Evolutionary conservation across 2,888 invertebrate species (phyloP), one percentile per base, ranked within the genome.

Genomic region (Drosophila lutescens): DNA sequence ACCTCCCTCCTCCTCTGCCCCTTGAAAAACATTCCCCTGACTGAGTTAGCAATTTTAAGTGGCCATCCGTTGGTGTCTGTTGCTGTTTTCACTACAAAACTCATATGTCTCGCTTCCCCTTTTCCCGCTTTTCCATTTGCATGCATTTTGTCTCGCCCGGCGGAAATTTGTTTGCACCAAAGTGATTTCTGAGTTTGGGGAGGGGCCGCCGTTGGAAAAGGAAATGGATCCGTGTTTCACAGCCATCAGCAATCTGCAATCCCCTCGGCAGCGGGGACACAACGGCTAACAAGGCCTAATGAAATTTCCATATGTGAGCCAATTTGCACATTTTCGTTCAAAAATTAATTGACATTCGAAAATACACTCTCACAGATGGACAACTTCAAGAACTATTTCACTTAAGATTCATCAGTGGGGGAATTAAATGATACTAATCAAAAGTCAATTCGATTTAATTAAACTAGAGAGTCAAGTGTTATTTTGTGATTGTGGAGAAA

Each of bases 111-210:
- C 36, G 61, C 49, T 49, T 53, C 38, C 40, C 57, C 47, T 30
- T 46, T 5, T 6, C 12, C 47, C 12, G 7, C 67, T 59, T 40
- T 43, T 47, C 41, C 68, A 55, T 57, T 17, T 65, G 20, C 49
- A 54, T 68, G 38, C 57, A 49, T 50, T 55, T 63, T 51, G 80
- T 75, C 83, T 81, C 76, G 69, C 71, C 82, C 68, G 76, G 66
- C 86, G 83, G 83, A 83, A 83, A 83, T 83, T 83, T 83, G 86
- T 77, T 83, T 86, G 83, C 83, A 73, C 78, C 74, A 72, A 74
- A 79, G 67, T 77, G 77, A 86, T 76, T 74, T 71, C 54, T 44
- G 17, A 20, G 34, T 50, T 44, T 47, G 17, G 12, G 17, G 12
- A 38, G 54, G 53, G n/a, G 56, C 34, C 3, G 12, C 34, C 20